Evolutionary conservation across 2,888 invertebrate genomes (phyloP).

Genomic region (Acheta domesticus): DNA sequence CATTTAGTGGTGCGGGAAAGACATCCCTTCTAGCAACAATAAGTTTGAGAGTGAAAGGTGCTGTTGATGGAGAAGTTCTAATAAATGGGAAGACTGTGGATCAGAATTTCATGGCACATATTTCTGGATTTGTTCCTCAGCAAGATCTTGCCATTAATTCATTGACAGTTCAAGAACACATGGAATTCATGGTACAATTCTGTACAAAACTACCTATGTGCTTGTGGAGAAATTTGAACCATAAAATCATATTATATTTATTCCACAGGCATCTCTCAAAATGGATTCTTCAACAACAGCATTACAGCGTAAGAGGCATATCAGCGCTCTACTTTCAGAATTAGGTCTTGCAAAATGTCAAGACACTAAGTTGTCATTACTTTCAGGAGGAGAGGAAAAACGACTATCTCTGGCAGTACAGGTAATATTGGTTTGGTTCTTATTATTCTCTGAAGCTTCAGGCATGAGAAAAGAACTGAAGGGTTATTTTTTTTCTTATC

Average conservation of each 20-base stretch:
- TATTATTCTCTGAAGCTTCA: background rate
- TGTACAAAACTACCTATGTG: constrained; percentile 36
- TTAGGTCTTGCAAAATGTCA: constrained; percentile 71
- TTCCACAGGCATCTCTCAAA: constrained; percentile 67
- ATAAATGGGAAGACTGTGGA: constrained; percentile 65
- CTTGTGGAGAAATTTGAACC: background rate
- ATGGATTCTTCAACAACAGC: constrained; percentile 57
- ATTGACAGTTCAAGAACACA: constrained; percentile 75
- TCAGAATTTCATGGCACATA: constrained; percentile 63
- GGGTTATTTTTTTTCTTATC: background rate
- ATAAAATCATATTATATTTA: background rate
- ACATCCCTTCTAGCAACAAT: constrained; percentile 71
- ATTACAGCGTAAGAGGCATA: constrained; percentile 46
- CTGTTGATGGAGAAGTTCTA: constrained; percentile 64
- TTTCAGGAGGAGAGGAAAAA: constrained; percentile 89
- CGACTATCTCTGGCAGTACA: constrained; percentile 83
- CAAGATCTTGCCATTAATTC: constrained; percentile 76
- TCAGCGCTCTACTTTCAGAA: constrained; percentile 56
- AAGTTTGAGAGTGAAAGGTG: constrained; percentile 66
- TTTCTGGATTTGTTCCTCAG: constrained; percentile 84
- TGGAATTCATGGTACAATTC: constrained; percentile 73
- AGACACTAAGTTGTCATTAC: constrained; percentile 66
- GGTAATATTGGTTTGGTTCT: constrained; percentile 48
- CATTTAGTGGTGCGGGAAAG: constrained; percentile 68
- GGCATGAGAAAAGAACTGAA: background rate